Percentiles rank a stretch among this genome's conserved stretches.
These are phyloP conservation scores for Melipona quadrifasciata DNA, from an alignment of 1,140 invertebrate genomes.

Conservation along the genomic window DNA sequence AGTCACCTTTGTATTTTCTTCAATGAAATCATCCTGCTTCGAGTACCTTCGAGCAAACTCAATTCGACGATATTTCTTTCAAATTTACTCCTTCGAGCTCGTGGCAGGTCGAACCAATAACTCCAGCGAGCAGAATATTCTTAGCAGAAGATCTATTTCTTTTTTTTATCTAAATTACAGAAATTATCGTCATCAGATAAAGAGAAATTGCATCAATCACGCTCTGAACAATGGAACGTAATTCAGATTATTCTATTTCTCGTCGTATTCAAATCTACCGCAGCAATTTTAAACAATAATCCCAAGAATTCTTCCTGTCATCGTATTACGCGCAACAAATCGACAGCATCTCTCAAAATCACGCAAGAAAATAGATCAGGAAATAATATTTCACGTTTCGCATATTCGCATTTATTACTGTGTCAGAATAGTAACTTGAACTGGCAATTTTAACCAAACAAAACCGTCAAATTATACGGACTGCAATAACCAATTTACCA, in stretches of 20 bases:
- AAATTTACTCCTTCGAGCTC: background rate
- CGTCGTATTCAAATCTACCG: background rate
- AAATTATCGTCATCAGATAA: background rate
- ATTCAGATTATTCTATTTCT: background rate
- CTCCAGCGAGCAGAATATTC: background rate
- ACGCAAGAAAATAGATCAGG: background rate
- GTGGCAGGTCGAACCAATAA: background rate
- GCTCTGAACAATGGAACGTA: background rate
- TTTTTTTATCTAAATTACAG: background rate
- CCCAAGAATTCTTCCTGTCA: background rate
- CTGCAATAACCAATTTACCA: background rate
- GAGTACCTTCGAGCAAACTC: background rate
- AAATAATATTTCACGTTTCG: background rate
- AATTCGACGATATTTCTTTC: background rate
- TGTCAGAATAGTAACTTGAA: too few relatives aligned
- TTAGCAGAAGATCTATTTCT: too few relatives aligned
- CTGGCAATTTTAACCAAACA: too few relatives aligned
- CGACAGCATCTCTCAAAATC: background rate
- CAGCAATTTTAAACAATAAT: background rate
- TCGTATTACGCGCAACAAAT: too few relatives aligned
- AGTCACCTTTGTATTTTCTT: background rate
- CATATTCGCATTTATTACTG: too few relatives aligned
- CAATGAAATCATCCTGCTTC: background rate
- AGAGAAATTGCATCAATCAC: background rate
- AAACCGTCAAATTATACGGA: too few relatives aligned